These are phyloP conservation scores for Cyaniris semiargus DNA, from an alignment of 2,888 invertebrate species.

Conservation along the genomic window DNA sequence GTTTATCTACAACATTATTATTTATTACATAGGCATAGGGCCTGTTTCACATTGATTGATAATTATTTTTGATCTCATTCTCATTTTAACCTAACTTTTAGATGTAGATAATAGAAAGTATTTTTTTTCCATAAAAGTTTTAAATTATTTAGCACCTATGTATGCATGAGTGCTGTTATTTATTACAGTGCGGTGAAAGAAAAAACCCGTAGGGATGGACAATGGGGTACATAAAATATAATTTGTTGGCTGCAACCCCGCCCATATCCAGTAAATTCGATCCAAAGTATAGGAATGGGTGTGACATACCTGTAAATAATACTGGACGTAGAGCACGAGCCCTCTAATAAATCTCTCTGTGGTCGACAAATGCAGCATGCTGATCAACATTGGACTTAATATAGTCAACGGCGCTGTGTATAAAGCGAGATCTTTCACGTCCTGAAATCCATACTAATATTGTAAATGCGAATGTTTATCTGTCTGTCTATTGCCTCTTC, in stretches of 20 bases:
- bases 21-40: too few species aligned
- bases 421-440: conserved; percentile 76
- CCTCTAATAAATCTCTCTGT: conserved; percentile 83
- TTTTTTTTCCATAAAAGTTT: neutral
- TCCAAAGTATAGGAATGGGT: conserved; percentile 23
- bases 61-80: too few species aligned
- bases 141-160: neutral
- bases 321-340: conserved; percentile 82
- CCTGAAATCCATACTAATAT: conserved; percentile 50
- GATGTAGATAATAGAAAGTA: too few species aligned
- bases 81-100: too few species aligned
- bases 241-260: conserved; percentile 8
- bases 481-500: too few species aligned
- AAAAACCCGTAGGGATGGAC: neutral
- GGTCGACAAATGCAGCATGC: conserved; percentile 79
- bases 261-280: conserved; percentile 14
- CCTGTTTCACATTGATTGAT: too few species aligned
- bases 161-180: neutral
- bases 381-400: conserved; percentile 80
- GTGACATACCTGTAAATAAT: conserved; percentile 78
- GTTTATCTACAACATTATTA: too few species aligned
- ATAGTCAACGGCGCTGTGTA: conserved; percentile 76
- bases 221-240: conserved; percentile 9
- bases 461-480: too few species aligned
- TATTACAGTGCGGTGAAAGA: neutral